These are phyloP conservation scores for Scaptomyza graminum DNA, from an alignment of 1,140 invertebrate genomes.

Conservation along the genomic window DNA sequence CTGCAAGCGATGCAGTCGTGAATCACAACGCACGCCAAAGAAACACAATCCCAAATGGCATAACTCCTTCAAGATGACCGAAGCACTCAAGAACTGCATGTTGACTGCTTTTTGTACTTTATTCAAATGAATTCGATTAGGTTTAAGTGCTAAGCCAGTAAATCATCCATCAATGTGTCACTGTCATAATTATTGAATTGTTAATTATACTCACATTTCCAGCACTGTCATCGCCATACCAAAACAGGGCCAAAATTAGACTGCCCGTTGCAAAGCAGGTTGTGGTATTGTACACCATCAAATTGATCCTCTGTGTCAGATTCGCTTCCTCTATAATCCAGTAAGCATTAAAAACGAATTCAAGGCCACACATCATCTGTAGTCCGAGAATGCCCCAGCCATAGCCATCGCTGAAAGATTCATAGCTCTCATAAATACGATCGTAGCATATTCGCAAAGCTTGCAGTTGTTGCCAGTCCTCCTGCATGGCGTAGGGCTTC, in stretches of 20 bases:
- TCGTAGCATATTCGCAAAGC: constrained; percentile 58
- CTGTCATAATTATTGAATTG: constrained; percentile 42
- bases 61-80: constrained; percentile 10
- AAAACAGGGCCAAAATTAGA: constrained; percentile 57
- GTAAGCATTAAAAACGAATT: constrained; percentile 70
- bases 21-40: constrained; percentile 33
- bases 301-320: not conserved
- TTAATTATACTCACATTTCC: constrained; percentile 66
- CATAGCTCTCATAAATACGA: constrained; percentile 67
- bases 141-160: not conserved
- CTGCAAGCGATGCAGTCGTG: constrained; percentile 12
- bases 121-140: not conserved
- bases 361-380: constrained; percentile 56
- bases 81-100: constrained; percentile 37
- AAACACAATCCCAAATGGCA: constrained; percentile 19
- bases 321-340: constrained; percentile 59
- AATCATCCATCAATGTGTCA: constrained; percentile 39
- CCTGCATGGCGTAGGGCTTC: constrained; percentile 61
- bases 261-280: constrained; percentile 54
- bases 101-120: constrained; percentile 3
- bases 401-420: constrained; percentile 62
- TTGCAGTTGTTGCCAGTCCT: constrained; percentile 61
- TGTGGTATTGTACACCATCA: constrained; percentile 52
- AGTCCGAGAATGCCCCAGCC: constrained; percentile 70
- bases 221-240: constrained; percentile 59